Evolutionary conservation across 2,797 vertebrate species (phyloP).

Genomic region (Cossypha caffra): DNA sequence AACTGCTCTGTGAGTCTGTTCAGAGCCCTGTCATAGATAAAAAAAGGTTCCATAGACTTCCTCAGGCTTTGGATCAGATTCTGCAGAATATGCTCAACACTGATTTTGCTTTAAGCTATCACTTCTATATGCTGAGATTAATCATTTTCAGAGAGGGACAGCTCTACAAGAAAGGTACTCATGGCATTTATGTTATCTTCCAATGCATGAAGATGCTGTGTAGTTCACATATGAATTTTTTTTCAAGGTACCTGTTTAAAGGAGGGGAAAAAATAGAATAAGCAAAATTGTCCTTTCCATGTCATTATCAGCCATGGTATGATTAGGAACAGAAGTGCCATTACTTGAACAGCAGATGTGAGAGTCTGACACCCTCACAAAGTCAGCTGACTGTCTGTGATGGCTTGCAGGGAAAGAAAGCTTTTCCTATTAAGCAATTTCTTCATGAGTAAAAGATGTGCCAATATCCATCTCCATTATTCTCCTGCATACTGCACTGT

Average conservation of each 20-base stretch:
- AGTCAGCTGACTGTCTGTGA: accelerated
- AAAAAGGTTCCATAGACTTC: not conserved
- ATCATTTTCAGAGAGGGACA: not conserved
- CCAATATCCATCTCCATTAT: not conserved
- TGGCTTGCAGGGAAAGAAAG: not conserved
- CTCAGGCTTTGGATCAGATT: not conserved
- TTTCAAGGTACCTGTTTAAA: not conserved
- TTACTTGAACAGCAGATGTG: not conserved
- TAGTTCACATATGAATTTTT: not conserved
- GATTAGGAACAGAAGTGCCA: not conserved
- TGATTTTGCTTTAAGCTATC: not conserved
- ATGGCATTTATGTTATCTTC: not conserved
- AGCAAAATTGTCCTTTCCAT: not conserved
- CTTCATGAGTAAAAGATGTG: not conserved
- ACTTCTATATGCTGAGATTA: not conserved
- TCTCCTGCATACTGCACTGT: not conserved
- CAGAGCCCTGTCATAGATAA: not conserved
- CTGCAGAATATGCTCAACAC: not conserved
- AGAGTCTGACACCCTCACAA: not conserved
- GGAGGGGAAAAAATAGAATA: not conserved
- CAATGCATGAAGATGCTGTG: not conserved
- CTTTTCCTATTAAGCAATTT: not conserved
- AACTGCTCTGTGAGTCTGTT: not conserved
- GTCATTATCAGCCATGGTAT: not conserved
- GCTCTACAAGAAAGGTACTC: not conserved